Percentiles rank a stretch among this genome's conserved stretches.
Evolutionary conservation across 2,113 vertebrate genomes (phyloP).

Genomic region (Pogona vitticeps): DNA sequence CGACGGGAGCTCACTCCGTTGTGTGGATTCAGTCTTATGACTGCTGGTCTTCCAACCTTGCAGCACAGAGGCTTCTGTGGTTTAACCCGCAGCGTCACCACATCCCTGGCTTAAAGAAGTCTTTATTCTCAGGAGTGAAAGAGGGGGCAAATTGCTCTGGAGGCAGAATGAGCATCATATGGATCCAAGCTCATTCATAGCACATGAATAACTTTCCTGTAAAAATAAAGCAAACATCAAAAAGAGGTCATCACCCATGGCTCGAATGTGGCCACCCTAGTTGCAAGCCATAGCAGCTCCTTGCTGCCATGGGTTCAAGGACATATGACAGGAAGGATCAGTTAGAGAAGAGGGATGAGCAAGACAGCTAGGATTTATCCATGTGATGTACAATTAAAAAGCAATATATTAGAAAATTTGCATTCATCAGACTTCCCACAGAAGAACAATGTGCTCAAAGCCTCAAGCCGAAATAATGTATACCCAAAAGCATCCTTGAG

Average conservation of each 20-base stretch:
- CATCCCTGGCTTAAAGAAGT: too few species aligned
- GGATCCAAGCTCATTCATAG: background rate
- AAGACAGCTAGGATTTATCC: background rate
- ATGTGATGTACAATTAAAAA: background rate
- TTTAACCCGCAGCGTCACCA: too few species aligned
- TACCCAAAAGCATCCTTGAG: background rate
- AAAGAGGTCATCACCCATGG: background rate
- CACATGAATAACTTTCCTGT: background rate
- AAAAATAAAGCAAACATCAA: background rate
- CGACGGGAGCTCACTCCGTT: too few species aligned
- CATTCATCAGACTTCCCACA: background rate
- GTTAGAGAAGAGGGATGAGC: background rate
- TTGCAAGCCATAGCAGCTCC: background rate
- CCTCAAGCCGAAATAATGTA: background rate
- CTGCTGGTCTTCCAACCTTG: too few species aligned
- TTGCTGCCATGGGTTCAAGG: background rate
- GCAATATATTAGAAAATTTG: background rate
- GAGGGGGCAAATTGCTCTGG: background rate
- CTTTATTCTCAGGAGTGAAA: constrained; percentile 11
- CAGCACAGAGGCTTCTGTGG: too few species aligned
- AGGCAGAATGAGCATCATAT: background rate
- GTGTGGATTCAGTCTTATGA: too few species aligned
- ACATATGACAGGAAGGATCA: background rate
- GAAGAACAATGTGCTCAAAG: background rate
- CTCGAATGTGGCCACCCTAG: background rate